These are phyloP conservation scores for Sarcophaga subvicina DNA, from an alignment of 2,888 invertebrate genomes.

Conservation along the genomic window DNA sequence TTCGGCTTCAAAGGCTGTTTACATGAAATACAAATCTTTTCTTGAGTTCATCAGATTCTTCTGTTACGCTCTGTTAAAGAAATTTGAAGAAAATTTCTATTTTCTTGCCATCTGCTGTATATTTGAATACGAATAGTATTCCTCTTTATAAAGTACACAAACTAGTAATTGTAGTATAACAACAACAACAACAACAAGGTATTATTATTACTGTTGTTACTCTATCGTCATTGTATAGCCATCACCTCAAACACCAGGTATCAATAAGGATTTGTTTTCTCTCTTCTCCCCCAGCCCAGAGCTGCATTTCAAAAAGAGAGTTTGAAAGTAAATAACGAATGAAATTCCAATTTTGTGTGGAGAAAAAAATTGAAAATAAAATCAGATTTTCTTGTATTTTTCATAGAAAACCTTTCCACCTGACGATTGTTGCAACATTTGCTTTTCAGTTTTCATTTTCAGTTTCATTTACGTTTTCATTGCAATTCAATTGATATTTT, in stretches of 20 bases:
- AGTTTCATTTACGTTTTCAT: slow-evolving; percentile 29
- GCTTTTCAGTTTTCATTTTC: slow-evolving; percentile 48
- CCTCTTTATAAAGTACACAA: background rate
- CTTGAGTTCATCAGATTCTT: too few relatives aligned
- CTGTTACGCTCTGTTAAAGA: too few relatives aligned
- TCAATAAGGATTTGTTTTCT: background rate
- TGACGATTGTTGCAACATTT: slow-evolving; percentile 50
- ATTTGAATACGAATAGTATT: background rate
- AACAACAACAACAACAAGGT: background rate
- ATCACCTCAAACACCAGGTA: background rate
- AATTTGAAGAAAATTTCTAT: background rate
- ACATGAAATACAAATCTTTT: too few relatives aligned
- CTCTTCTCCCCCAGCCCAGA: background rate
- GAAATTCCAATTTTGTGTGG: slow-evolving; percentile 19
- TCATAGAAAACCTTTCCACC: slow-evolving; percentile 45
- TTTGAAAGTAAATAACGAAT: slow-evolving; percentile 37
- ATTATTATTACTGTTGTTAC: background rate
- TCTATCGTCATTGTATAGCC: background rate
- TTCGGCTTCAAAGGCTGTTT: too few relatives aligned
- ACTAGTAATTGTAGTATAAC: background rate
- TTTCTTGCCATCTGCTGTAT: background rate
- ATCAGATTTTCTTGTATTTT: background rate
- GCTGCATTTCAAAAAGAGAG: background rate
- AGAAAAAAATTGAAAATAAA: background rate
- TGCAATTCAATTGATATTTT: slow-evolving; percentile 42